Conservation (phyloP, 92 coral and sea anemone genomes). For the Galaxea fascicularis region DNA sequence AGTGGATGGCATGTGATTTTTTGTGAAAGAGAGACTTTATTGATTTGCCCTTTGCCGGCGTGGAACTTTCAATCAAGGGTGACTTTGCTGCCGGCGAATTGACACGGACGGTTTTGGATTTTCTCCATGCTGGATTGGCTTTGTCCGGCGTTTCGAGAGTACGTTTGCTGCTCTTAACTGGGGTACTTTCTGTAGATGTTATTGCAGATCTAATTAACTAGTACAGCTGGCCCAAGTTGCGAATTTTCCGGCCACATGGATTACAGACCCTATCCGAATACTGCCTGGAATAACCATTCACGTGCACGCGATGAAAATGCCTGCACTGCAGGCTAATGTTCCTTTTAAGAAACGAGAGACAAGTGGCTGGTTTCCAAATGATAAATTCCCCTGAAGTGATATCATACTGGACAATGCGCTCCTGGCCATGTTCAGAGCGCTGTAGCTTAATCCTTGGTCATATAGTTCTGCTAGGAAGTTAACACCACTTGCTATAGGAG, state of each 20-base stretch:
- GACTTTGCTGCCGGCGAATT: slow-evolving; percentile 37
- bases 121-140: slow-evolving; percentile 53
- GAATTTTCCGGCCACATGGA: slow-evolving; percentile 33
- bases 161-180: slow-evolving; percentile 1
- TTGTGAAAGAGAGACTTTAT: neutral
- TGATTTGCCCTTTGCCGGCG: too few relatives aligned
- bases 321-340: slow-evolving; percentile 30
- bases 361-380: slow-evolving; percentile 47
- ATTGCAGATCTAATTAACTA: slow-evolving; percentile 6
- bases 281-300: too few relatives aligned
- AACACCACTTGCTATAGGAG: slow-evolving; percentile 45
- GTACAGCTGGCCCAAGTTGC: slow-evolving; percentile 36
- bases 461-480: slow-evolving; percentile 46
- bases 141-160: slow-evolving; percentile 35
- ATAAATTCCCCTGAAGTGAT: slow-evolving; percentile 6
- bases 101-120: too few relatives aligned
- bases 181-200: slow-evolving; percentile 23
- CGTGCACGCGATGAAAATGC: too few relatives aligned
- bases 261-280: slow-evolving; percentile 60
- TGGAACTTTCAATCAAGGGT: neutral
- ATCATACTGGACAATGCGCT: slow-evolving; percentile 20
- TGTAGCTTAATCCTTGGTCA: slow-evolving; percentile 22
- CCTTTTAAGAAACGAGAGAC: slow-evolving; percentile 44
- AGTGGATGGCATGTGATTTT: too few relatives aligned
- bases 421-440: slow-evolving; percentile 22